phyloP scores from a whole-genome alignment of 2,113 vertebrate species.

The Motacilla tschutschensis region DNA sequence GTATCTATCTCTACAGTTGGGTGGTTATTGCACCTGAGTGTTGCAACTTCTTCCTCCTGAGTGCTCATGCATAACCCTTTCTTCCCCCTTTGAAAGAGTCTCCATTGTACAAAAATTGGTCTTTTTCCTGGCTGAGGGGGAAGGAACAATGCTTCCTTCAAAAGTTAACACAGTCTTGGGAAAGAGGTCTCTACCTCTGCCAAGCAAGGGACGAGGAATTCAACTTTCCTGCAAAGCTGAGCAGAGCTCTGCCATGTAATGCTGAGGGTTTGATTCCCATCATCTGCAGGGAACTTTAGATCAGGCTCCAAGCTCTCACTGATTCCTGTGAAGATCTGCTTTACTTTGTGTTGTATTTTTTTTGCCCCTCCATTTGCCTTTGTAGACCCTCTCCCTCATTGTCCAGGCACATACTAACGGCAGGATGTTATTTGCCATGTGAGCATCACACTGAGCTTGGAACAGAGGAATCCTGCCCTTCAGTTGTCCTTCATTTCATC shows the following conservation, averaged over 20 bases:
- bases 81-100: background rate
- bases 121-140: background rate
- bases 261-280: background rate
- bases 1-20: background rate
- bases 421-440: background rate
- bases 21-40: background rate
- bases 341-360: background rate
- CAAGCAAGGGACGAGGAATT: background rate
- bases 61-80: background rate
- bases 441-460: background rate
- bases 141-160: background rate
- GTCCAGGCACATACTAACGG: background rate
- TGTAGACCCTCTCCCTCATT: background rate
- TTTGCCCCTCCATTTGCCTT: accelerated
- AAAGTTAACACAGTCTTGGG: background rate
- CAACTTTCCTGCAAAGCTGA: background rate
- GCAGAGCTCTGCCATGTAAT: background rate
- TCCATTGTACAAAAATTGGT: background rate
- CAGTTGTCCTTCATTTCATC: background rate
- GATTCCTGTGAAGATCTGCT: background rate
- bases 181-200: background rate
- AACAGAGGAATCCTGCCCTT: background rate
- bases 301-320: background rate
- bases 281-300: background rate
- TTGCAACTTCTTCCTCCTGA: background rate